Evolutionary conservation across 2,113 vertebrate genomes (phyloP).

Genomic region (Nycticorax nycticorax): DNA sequence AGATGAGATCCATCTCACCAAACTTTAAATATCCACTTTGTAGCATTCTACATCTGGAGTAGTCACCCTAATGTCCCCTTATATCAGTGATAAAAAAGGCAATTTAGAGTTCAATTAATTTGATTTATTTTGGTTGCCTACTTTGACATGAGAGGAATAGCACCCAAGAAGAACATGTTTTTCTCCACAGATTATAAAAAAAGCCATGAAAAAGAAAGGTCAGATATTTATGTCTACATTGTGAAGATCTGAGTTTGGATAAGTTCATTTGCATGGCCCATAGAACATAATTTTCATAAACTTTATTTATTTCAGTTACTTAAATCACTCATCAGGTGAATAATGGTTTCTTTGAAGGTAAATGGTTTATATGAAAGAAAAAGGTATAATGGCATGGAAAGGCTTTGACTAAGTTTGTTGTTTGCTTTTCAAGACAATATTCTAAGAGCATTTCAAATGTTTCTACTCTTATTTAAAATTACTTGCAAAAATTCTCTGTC

Average conservation of each 20-base stretch:
- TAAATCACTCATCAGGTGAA: neutral
- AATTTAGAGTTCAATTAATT: neutral
- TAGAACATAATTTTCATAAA: neutral
- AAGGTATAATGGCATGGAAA: neutral
- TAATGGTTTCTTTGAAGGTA: neutral
- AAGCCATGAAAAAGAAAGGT: neutral
- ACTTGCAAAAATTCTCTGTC: neutral
- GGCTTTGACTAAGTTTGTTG: neutral
- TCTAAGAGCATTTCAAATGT: neutral
- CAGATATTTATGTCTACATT: neutral
- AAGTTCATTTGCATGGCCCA: neutral
- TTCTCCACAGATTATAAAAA: neutral
- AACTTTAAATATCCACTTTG: neutral
- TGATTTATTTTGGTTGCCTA: slow-evolving; percentile 15
- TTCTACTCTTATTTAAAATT: neutral
- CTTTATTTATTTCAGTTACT: neutral
- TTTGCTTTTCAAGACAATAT: neutral
- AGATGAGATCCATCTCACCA: neutral
- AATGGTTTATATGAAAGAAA: neutral
- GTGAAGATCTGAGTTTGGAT: neutral
- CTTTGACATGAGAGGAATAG: neutral
- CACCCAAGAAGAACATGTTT: neutral
- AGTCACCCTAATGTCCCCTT: neutral
- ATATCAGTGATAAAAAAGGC: neutral
- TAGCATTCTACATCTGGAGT: neutral